phyloP scores from a whole-genome alignment of 2,888 invertebrate genomes.

The Andrena camellia region DNA sequence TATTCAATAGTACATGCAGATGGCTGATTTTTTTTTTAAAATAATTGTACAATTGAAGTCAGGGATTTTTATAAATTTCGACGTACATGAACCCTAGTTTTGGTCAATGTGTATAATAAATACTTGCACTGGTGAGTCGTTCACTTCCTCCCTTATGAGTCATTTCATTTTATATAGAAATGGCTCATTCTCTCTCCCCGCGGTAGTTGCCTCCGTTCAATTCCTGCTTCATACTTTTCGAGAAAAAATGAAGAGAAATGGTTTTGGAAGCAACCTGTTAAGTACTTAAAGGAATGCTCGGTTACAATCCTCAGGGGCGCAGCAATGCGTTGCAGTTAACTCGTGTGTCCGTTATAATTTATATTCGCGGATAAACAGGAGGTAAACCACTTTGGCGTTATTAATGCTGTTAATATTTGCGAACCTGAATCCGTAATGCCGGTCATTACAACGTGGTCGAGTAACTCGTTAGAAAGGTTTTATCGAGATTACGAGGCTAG shows the following conservation, averaged over 20 bases:
- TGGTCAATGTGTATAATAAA: no score
- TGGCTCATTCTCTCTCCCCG: no score
- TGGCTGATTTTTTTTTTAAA: no score
- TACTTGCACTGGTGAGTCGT: no score
- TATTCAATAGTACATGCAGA: no score
- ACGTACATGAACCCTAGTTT: no score
- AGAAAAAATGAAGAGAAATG: background rate
- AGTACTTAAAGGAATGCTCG: background rate
- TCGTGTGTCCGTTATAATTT: slow-evolving; percentile 6
- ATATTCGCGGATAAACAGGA: slow-evolving; percentile 21
- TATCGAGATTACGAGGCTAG: slow-evolving; percentile 35
- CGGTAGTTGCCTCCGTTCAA: no score
- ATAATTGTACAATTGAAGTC: no score
- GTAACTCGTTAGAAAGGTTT: slow-evolving; percentile 39
- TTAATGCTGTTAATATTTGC: slow-evolving; percentile 37
- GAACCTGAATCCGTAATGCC: slow-evolving; percentile 13
- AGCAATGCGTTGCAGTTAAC: slow-evolving; percentile 1
- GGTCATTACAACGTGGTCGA: slow-evolving; percentile 24
- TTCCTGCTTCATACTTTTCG: background rate
- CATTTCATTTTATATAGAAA: no score
- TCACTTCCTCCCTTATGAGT: no score
- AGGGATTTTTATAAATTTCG: no score
- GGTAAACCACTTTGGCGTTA: slow-evolving; percentile 23
- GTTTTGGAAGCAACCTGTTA: background rate
- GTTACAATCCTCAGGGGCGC: background rate